Base-by-base conservation (phyloP, 2,113 vertebrate genomes). In the Prionailurus viverrinus region DNA sequence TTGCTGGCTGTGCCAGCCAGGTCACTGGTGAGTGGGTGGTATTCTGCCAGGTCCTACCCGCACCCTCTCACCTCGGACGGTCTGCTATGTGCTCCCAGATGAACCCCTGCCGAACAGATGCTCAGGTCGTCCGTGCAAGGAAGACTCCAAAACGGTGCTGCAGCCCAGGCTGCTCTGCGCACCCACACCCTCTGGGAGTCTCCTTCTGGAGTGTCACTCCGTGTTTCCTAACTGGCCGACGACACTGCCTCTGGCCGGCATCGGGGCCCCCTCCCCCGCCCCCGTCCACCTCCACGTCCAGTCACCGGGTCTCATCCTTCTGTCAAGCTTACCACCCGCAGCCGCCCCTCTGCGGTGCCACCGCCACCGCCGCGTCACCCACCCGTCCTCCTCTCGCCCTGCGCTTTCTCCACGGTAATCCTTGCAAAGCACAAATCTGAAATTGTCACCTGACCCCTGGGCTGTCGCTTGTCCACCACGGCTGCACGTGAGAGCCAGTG, bases 121-220 rank as follows among this genome's bases (percentile, higher is more conserved):
- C 74, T 23, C 25, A 4, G 10, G 15, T 25, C 2, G 18, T 31
- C 0, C 0, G 0, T 23, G 16, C 7, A 48, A 36, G 3, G 39
- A 89, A 45, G n/a, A 41, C 7, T 2, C 73, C 3, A 0, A 0
- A 41, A 41, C 4, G 10, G 3, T 1, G 1, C 9, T 41, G 23
- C 1, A 1, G 31, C 51, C 39, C 14, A 4, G 58, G 2, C 41
- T 2, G n/a, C 79, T 27, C 31, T n/a, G 61, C n/a, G 61, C 8
- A 19, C 83, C 82, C 48, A 21, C 0, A 0, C 29, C 61, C 7
- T n/a, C 29, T 21, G 1, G 9, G 10, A 45, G 73, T 25, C 15
- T n/a, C 65, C 39, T 8, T 10, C 55, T 0, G 10, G 15, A 7
- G 33, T 27, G 14, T 63, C 68, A 45, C 9, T 6, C 36, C 45